A percentile compares a stretch with the other conserved stretches of the same genome.
Evolutionary conservation across 23 tunicate genomes (phyloP).

Genomic region (Diplosoma virens): DNA sequence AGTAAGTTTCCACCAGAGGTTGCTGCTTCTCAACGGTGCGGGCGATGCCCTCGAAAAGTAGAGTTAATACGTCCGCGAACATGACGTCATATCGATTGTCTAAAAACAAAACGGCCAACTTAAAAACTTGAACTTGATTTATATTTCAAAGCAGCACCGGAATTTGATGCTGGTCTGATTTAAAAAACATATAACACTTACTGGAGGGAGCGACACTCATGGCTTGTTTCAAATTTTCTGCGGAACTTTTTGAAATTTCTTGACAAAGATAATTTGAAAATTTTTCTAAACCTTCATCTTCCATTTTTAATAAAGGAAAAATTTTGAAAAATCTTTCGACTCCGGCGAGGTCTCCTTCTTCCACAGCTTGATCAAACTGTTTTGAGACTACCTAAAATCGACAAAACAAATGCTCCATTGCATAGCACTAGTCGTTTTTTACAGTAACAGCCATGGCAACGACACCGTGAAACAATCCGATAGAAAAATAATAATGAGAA

Average conservation of each 20-base stretch:
- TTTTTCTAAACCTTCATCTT: constrained; percentile 82
- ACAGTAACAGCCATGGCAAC: no score
- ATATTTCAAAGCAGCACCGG: no score
- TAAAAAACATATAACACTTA: background rate
- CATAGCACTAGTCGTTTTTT: no score
- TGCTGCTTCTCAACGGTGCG: constrained; percentile 91
- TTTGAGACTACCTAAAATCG: constrained; percentile 55
- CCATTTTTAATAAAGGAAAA: constrained; percentile 89
- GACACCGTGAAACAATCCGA: no score
- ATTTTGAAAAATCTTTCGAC: constrained; percentile 92
- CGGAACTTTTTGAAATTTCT: constrained; percentile 80
- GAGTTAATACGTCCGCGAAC: constrained; percentile 81
- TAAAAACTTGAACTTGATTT: no score
- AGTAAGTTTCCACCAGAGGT: constrained; percentile 95
- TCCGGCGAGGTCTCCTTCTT: constrained; percentile 47
- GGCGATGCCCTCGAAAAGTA: constrained; percentile 92
- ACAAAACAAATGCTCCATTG: background rate
- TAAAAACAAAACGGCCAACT: background rate
- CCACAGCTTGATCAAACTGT: constrained; percentile 80
- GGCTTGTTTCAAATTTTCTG: constrained; percentile 81
- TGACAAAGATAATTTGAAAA: constrained; percentile 68
- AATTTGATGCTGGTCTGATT: background rate
- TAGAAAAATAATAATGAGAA: no score
- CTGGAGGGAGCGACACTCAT: constrained; percentile 38
- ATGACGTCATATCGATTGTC: constrained; percentile 52